Conservation (phyloP, 2,888 invertebrate species). For the Acanthopleura granulata region DNA sequence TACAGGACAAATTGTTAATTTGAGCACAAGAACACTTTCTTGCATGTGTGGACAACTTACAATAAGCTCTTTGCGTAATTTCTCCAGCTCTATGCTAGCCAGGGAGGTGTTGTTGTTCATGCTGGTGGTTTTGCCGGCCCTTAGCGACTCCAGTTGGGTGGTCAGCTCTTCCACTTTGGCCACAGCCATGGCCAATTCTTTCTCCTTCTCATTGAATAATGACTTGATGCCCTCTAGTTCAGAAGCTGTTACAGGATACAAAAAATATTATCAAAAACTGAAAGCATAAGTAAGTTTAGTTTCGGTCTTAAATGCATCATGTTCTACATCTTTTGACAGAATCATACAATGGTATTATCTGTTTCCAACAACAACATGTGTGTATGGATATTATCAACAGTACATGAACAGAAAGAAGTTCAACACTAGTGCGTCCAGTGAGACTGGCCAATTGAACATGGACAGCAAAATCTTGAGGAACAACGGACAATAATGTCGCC, state of each 20-base stretch:
- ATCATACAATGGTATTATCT: no score
- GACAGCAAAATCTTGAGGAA: no score
- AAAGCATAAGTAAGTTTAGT: background rate
- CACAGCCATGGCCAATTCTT: slow-evolving; percentile 95
- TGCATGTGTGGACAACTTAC: slow-evolving; percentile 64
- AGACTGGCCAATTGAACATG: no score
- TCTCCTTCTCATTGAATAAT: slow-evolving; percentile 97
- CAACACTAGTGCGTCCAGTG: no score
- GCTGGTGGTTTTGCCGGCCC: slow-evolving; percentile 72
- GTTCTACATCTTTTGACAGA: no score
- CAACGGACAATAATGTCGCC: no score
- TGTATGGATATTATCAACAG: no score
- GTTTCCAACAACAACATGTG: no score
- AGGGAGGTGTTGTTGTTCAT: slow-evolving; percentile 65
- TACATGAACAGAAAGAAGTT: no score
- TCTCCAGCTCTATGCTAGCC: slow-evolving; percentile 85
- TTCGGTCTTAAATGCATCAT: no score
- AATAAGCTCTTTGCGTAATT: slow-evolving; percentile 91
- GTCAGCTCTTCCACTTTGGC: slow-evolving; percentile 97
- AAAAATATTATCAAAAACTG: background rate
- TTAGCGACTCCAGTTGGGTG: slow-evolving; percentile 91
- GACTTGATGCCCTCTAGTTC: slow-evolving; percentile 96
- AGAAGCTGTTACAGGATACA: slow-evolving; percentile 71
- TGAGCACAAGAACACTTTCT: no score
- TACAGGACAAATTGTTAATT: no score